Conservation (phyloP, 2,797 vertebrate genomes). For the Danio tinwini region DNA sequence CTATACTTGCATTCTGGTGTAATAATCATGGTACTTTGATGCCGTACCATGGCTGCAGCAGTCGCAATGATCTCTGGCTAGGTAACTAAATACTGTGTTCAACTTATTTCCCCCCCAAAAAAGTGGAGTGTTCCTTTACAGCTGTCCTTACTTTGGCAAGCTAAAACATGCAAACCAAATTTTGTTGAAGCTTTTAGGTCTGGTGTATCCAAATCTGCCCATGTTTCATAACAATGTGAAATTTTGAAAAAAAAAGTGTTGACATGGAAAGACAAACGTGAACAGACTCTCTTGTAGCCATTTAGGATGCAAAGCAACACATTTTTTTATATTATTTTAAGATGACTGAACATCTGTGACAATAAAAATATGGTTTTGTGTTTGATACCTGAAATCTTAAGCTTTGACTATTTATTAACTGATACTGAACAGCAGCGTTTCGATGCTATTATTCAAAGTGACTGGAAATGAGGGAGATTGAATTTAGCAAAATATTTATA, state of each 20-base stretch:
- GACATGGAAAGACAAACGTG: background rate
- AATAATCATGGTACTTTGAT: too few species aligned
- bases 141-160: background rate
- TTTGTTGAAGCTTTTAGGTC: background rate
- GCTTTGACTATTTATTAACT: background rate
- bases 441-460: too few species aligned
- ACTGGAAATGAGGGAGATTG: too few species aligned
- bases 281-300: background rate
- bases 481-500: too few species aligned
- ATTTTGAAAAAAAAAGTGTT: background rate
- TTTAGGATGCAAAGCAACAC: background rate
- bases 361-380: conserved; percentile 2
- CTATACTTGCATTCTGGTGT: too few species aligned
- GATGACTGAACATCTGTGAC: background rate
- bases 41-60: too few species aligned
- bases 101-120: too few species aligned
- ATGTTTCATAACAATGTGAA: background rate
- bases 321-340: too few species aligned
- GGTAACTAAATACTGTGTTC: too few species aligned
- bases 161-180: background rate
- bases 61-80: too few species aligned
- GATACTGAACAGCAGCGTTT: background rate
- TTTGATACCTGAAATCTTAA: background rate
- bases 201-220: background rate
- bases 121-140: too few species aligned